Conservation (phyloP, 2,113 vertebrate species). For the Taxidea taxus region DNA sequence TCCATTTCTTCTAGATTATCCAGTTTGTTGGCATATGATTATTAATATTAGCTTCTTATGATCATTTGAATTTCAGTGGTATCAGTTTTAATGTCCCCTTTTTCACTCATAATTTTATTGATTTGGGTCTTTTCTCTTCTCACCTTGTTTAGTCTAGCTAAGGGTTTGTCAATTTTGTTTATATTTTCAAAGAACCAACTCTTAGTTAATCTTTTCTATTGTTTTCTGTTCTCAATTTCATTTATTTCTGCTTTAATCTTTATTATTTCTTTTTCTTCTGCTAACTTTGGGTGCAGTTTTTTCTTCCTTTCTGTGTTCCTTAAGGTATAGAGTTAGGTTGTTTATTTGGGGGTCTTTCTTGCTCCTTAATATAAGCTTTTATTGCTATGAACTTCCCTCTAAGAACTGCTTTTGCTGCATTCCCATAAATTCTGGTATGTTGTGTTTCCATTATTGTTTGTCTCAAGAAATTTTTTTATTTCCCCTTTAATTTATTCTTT, state of each 20-base stretch:
- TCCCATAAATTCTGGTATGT: background rate
- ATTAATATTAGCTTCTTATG: background rate
- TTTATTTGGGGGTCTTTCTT: background rate
- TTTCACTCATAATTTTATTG: background rate
- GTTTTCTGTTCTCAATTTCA: background rate
- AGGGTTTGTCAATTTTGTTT: background rate
- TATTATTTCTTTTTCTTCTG: background rate
- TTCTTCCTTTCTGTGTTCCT: background rate
- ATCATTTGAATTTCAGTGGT: background rate
- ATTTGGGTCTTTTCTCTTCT: background rate
- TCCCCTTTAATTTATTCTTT: background rate
- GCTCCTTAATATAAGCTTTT: background rate
- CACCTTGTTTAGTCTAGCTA: background rate
- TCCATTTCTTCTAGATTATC: background rate
- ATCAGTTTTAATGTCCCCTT: background rate
- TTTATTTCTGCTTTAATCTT: background rate
- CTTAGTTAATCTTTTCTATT: background rate
- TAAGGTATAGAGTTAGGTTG: background rate
- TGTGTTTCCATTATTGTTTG: background rate
- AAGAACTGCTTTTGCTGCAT: background rate
- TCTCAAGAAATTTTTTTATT: background rate
- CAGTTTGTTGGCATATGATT: background rate
- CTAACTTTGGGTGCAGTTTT: background rate
- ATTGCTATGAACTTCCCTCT: background rate
- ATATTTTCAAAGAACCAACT: background rate